Conservation (phyloP, 2,888 invertebrate species). For the Platypus cylindrus region DNA sequence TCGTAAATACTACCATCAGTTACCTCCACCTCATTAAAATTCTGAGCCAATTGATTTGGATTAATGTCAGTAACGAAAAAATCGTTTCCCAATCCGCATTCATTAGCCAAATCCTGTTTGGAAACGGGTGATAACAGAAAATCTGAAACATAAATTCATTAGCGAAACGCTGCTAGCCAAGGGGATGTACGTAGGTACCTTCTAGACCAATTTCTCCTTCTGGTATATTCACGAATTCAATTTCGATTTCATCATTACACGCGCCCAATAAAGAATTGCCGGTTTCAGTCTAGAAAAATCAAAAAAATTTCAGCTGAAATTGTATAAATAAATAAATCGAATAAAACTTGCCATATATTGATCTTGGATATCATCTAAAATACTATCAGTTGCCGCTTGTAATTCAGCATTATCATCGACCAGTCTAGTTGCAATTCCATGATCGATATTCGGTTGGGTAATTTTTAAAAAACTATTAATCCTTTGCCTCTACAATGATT, state of each 20-base stretch:
- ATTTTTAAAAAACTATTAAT: slow-evolving; percentile 41
- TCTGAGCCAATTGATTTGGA: slow-evolving; percentile 38
- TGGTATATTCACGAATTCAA: slow-evolving; percentile 30
- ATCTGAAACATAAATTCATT: slow-evolving; percentile 38
- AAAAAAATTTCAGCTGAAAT: no score
- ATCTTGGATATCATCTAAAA: slow-evolving; percentile 26
- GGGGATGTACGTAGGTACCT: slow-evolving; percentile 27
- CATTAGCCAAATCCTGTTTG: slow-evolving; percentile 64
- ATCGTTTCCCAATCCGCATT: slow-evolving; percentile 56
- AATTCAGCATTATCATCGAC: slow-evolving; percentile 33
- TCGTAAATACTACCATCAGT: slow-evolving; percentile 38
- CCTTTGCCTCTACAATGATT: slow-evolving; percentile 36
- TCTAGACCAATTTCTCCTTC: slow-evolving; percentile 29
- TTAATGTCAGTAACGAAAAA: slow-evolving; percentile 43
- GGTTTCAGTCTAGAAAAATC: no score
- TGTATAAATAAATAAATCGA: neutral
- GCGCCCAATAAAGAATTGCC: no score
- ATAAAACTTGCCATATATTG: slow-evolving; percentile 13
- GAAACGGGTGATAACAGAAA: slow-evolving; percentile 51
- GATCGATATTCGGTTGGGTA: slow-evolving; percentile 5
- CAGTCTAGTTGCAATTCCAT: no score
- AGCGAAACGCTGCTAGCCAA: no score
- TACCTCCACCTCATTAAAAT: slow-evolving; percentile 39
- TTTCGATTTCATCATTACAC: slow-evolving; percentile 24
- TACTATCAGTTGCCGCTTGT: slow-evolving; percentile 44